Conservation (phyloP, 2,797 vertebrate genomes). For the Xenops minutus region DNA sequence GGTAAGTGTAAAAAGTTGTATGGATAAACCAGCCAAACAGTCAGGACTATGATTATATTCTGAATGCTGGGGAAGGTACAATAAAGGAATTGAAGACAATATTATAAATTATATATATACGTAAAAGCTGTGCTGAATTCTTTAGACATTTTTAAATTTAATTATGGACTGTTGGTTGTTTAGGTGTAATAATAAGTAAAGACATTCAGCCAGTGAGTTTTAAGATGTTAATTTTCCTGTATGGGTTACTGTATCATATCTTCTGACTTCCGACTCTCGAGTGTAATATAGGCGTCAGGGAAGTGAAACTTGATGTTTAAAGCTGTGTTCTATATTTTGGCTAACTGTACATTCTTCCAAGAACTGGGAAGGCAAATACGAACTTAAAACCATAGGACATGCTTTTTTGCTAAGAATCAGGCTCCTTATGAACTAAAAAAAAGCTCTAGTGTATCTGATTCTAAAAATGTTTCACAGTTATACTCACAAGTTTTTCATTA, state of each 20-base stretch:
- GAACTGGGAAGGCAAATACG: not conserved
- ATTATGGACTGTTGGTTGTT: not conserved
- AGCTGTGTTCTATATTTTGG: not conserved
- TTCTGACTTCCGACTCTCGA: accelerated
- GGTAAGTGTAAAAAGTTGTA: not conserved
- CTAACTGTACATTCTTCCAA: not conserved
- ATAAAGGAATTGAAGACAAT: not conserved
- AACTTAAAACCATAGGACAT: not conserved
- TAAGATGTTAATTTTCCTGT: not conserved
- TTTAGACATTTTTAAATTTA: not conserved
- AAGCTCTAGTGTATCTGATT: not conserved
- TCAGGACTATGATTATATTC: not conserved
- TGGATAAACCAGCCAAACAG: not conserved
- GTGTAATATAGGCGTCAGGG: not conserved
- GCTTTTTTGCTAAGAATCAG: not conserved
- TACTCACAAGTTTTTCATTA: not conserved
- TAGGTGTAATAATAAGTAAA: not conserved
- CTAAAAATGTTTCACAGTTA: not conserved
- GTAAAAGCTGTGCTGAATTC: not conserved
- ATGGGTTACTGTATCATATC: not conserved
- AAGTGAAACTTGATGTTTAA: not conserved
- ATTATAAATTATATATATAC: not conserved
- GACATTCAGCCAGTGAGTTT: not conserved
- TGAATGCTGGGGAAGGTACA: not conserved
- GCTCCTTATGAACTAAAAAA: not conserved